Base-by-base conservation (phyloP, 2,888 invertebrate genomes). In the Harpagoxenus sublaevis region DNA sequence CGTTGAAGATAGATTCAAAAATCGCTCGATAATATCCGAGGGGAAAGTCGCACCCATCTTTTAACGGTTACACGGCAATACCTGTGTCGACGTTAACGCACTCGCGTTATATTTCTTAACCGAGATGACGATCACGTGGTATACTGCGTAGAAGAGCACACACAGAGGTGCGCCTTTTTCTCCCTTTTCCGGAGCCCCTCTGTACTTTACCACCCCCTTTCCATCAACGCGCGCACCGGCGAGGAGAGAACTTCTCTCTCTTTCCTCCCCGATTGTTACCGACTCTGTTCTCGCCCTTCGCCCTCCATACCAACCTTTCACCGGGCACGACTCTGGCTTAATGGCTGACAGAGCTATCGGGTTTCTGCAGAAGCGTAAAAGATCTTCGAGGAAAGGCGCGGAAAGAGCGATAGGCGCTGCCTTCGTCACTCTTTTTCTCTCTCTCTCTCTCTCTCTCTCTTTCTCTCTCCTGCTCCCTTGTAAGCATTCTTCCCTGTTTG, bases 291-390 rank as follows among this genome's bases (percentile, higher is more conserved):
- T 78, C 84, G 65, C 83, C 86, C 86, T 79, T 86, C 82, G 48
- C 73, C 82, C 77, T 84, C 74, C 82, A 15, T 18, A 74, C 78
- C 74, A 86, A 73, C 86, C 86, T 84, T 87, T 89, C 86, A 73
- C 86, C 73, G 68, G 53, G 86, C 84, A 75, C 84, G 83, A 85
- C 71, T 92, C 92, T 90, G 91, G 88, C 91, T 92, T 92, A 93
- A 93, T 93, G 91, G 92, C 90, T 89, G 92, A 91, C 92, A 91
- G 88, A 90, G 90, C 90, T 93, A 93, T 93, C 92, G 89, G 88
- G 91, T 94, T 94, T 93, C 94, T 89, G 91, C 90, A 91, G 93
- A 93, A 92, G 92, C 93, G 93, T 93, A 92, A 92, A 93, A 92
- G 92, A 93, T 92, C 92, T 93, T 90, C 89, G 87, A 86, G 88